A percentile compares a stretch with the other conserved stretches of the same genome.
Evolutionary conservation across 2,113 vertebrate species (phyloP).

Genomic region (Rhodinocichla rosea): DNA sequence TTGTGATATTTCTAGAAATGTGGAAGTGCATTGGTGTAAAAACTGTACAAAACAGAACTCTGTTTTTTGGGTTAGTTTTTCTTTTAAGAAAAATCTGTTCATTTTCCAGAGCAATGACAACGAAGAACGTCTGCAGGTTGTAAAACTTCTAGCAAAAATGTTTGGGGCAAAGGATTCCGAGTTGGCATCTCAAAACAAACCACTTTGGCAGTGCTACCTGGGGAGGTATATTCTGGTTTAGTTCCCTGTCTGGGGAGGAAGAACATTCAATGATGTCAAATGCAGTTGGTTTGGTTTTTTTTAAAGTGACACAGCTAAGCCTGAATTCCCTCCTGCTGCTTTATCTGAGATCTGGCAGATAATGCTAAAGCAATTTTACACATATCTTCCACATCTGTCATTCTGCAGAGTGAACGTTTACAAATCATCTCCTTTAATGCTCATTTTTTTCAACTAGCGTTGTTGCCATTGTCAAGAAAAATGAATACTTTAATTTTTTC

Average conservation of each 20-base stretch:
- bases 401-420: background rate
- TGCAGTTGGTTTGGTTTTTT: background rate
- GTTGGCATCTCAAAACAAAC: slow-evolving; percentile 96
- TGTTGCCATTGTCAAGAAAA: background rate
- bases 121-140: slow-evolving; percentile 97
- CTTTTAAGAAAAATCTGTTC: background rate
- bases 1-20: background rate
- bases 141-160: slow-evolving; percentile 98
- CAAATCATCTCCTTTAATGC: background rate
- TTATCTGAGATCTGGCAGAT: background rate
- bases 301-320: background rate
- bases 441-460: background rate
- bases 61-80: background rate
- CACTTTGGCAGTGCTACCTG: slow-evolving; percentile 98
- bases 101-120: slow-evolving; percentile 94
- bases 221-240: slow-evolving; percentile 82
- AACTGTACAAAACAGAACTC: background rate
- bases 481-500: background rate
- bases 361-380: background rate
- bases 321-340: background rate
- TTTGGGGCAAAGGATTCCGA: slow-evolving; percentile 98
- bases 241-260: background rate
- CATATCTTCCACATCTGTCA: background rate
- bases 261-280: background rate
- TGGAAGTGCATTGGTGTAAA: background rate